Conservation (phyloP, 2,797 vertebrate species). For the Dipus sagitta region DNA sequence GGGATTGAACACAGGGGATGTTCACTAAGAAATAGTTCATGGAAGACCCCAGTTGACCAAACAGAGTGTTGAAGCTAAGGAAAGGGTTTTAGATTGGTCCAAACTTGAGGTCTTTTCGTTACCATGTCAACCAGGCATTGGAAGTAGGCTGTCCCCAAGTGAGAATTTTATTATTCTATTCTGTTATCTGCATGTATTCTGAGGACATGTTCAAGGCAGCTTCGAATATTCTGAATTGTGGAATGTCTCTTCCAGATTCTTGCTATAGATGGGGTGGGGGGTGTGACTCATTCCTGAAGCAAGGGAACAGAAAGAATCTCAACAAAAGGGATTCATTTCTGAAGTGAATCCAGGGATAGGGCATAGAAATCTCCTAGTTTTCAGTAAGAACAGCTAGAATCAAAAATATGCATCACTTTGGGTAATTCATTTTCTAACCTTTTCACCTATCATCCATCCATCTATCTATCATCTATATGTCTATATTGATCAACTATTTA, state of each 20-base stretch:
- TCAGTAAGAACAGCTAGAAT: background rate
- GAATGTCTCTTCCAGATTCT: slow-evolving; percentile 10
- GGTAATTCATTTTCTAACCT: background rate
- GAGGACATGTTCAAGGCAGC: background rate
- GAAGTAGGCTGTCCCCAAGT: background rate
- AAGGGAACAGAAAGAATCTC: background rate
- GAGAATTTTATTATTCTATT: slow-evolving; percentile 12
- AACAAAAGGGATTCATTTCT: background rate
- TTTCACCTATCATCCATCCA: too few relatives aligned
- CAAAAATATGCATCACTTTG: background rate
- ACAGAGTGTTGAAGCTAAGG: background rate
- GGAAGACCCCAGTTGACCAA: background rate
- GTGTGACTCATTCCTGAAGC: slow-evolving; percentile 44
- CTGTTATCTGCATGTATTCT: background rate
- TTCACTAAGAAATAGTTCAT: background rate
- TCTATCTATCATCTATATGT: too few relatives aligned
- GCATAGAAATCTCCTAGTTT: background rate
- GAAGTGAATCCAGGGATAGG: background rate
- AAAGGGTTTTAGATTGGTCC: background rate
- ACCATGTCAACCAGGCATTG: background rate
- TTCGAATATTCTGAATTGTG: background rate
- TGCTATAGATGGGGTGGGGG: background rate
- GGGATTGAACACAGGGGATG: background rate
- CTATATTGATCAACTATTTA: too few relatives aligned
- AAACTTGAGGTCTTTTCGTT: slow-evolving; percentile 7